These are phyloP conservation scores for Eurypyga helias DNA, from an alignment of 2,113 vertebrate species.

Conservation along the genomic window DNA sequence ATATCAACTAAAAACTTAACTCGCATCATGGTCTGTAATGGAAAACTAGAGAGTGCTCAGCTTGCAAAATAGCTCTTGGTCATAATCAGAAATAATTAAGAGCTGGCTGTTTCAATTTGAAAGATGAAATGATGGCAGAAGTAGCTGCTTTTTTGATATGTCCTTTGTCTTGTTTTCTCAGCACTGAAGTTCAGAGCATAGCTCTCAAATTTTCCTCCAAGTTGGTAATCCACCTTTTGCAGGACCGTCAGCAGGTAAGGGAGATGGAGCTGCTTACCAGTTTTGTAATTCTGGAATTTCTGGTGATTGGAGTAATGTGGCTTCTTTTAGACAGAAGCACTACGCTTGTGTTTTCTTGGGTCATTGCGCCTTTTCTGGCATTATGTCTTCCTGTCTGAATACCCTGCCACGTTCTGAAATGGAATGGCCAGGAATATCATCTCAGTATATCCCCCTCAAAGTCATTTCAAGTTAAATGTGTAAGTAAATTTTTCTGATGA, in stretches of 20 bases:
- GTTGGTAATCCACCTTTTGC: constrained; percentile 77
- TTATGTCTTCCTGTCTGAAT: not conserved
- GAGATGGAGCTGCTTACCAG: not conserved
- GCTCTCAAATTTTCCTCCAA: constrained; percentile 85
- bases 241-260: constrained; percentile 78
- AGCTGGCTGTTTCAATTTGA: not conserved
- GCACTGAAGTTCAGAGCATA: constrained; percentile 87
- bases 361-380: not conserved
- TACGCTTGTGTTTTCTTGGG: not conserved
- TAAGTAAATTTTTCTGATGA: not conserved
- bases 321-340: not conserved
- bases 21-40: not conserved
- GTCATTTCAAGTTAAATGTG: not conserved
- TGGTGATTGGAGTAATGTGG: not conserved
- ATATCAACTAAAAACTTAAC: not conserved
- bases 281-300: not conserved
- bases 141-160: not conserved
- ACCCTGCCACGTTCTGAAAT: not conserved
- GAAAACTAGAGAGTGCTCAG: not conserved
- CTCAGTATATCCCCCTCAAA: not conserved
- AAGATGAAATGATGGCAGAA: not conserved
- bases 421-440: not conserved
- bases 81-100: not conserved
- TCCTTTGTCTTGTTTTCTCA: constrained; percentile 71
- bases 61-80: not conserved